Evolutionary conservation across 2,113 vertebrate species (phyloP).

Genomic region (Plecotus auritus): DNA sequence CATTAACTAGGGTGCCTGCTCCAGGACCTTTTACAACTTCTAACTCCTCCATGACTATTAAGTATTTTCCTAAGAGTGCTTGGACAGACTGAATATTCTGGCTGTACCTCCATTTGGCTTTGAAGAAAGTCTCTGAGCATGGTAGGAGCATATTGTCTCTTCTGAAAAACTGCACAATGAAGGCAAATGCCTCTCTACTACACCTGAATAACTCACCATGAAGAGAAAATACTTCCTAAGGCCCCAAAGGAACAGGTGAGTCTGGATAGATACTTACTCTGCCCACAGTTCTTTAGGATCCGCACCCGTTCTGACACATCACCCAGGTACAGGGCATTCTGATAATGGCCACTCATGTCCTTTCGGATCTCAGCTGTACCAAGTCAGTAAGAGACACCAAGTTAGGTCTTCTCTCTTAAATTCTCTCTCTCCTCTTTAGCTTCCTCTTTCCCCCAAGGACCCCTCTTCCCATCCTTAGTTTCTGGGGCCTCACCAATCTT

Average conservation of each 20-base stretch:
- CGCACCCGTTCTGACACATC: constrained; percentile 95
- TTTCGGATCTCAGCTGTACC: constrained; percentile 94
- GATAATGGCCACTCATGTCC: constrained; percentile 99
- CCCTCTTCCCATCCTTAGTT: neutral
- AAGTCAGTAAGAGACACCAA: neutral
- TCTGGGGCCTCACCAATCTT: constrained; percentile 89
- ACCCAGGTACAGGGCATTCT: constrained; percentile 95
- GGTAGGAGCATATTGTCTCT: neutral
- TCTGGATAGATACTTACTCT: constrained; percentile 86
- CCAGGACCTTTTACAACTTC: neutral
- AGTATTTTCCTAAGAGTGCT: neutral
- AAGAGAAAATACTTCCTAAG: neutral
- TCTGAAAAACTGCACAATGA: neutral
- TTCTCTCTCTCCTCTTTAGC: no score
- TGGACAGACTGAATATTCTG: neutral
- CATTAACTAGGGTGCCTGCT: neutral
- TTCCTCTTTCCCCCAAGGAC: neutral
- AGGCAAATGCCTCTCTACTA: neutral
- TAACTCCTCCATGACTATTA: neutral
- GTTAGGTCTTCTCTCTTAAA: neutral
- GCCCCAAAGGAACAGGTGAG: neutral
- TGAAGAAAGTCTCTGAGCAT: constrained; percentile 2
- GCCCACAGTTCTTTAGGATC: constrained; percentile 96
- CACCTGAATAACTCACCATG: neutral
- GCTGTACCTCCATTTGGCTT: neutral